Percentiles rank a stretch among this genome's conserved stretches.
Conservation (phyloP, 1,140 invertebrate species). For the Drosophila ohnishii region DNA sequence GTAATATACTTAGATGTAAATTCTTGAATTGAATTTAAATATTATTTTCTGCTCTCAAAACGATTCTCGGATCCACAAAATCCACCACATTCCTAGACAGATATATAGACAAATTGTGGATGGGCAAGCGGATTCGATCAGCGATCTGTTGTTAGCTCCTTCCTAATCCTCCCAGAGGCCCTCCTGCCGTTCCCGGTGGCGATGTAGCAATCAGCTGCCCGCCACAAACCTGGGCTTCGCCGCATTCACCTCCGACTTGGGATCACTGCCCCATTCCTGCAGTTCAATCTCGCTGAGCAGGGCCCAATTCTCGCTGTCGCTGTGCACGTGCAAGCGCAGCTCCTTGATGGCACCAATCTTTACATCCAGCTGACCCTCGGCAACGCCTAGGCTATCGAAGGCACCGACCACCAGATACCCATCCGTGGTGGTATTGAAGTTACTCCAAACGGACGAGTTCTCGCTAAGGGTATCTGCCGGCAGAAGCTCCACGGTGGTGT, state of each 20-base stretch:
- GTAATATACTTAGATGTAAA: too few relatives aligned
- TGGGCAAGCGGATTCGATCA: conserved; percentile 7
- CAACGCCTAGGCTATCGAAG: conserved; percentile 91
- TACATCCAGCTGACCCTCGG: conserved; percentile 88
- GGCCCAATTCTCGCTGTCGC: conserved; percentile 94
- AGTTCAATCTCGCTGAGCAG: conserved; percentile 90
- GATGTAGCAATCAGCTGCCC: conserved; percentile 78
- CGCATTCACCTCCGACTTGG: conserved; percentile 50
- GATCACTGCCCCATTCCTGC: conserved; percentile 84
- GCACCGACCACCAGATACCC: conserved; percentile 89
- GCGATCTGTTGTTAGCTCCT: conserved; percentile 1
- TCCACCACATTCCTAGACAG: conserved; percentile 15
- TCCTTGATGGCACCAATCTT: conserved; percentile 88
- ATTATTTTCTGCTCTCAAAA: conserved; percentile 10
- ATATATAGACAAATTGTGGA: conserved; percentile 45
- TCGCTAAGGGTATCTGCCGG: conserved; percentile 84
- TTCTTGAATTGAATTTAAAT: too few relatives aligned
- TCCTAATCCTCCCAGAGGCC: conserved; percentile 19
- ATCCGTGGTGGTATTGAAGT: conserved; percentile 87
- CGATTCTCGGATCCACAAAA: neutral
- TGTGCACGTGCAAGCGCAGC: conserved; percentile 90
- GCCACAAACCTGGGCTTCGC: conserved; percentile 53
- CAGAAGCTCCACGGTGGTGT: conserved; percentile 93
- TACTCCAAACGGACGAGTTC: conserved; percentile 81
- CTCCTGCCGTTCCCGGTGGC: conserved; percentile 40